Evolutionary conservation across 2,113 vertebrate species (phyloP), one percentile per base, ranked within the genome.

Genomic region (Narcine bancroftii): DNA sequence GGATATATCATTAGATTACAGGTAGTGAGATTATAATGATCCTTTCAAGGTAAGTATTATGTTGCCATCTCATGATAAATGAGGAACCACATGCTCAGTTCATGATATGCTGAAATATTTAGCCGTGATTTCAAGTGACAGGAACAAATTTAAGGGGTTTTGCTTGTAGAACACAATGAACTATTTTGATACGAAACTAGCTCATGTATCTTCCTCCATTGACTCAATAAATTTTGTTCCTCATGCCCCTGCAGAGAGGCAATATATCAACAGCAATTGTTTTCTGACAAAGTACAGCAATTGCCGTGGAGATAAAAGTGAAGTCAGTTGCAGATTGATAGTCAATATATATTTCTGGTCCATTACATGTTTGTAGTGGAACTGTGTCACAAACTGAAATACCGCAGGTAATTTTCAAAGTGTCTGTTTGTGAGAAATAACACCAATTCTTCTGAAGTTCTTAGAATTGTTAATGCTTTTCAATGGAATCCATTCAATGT

Each of bases 101-200:
- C 79, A 85, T 85, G 79, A 29, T 50, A 85, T 85, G 50, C 79
- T 85, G 79, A 85, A 85, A 85, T 85, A 85, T 85, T 85, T 56
- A 85, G 79, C 11, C 11, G 53, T 50, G 33, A 56, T 56, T 15
- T 21, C 53, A 85, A n/a, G 79, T 85, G 29, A 85, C 79, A 85
- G 56, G 53, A 50, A n/a, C 50, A 53, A 56, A 85, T 50, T 56
- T 26, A 85, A 85, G 56, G 79, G 29, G 7, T 81, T 85, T 26
- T n/a, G 79, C 56, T 85, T 85, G 79, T 85, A 56, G 29, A 56
- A 85, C 79, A 85, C 29, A 85, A 45, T 26, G 13, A 85, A 85
- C 79, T 85, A 85, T 85, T 85, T 85, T 36, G 33, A 4, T 85
- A 33, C 79, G n/a, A 85, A 85, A 85, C 26, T 53, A 33, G 29